These are phyloP conservation scores for Amphiprion percula DNA, from an alignment of 2,113 vertebrate species.

Conservation along the genomic window DNA sequence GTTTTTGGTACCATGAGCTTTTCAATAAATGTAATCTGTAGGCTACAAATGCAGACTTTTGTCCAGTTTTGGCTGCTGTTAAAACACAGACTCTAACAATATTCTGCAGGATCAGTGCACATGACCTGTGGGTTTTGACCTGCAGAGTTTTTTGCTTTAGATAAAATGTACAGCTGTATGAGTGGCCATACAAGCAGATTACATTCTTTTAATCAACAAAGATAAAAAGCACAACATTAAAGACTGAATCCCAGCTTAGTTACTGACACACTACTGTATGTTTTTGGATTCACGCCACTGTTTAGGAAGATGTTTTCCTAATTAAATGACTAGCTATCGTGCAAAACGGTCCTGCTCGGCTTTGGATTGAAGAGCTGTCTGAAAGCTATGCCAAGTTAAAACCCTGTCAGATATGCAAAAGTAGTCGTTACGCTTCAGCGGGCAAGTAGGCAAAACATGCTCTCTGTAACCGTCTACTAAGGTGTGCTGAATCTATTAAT, in stretches of 20 bases:
- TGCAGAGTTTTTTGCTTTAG: no score
- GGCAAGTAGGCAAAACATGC: neutral
- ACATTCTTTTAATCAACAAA: neutral
- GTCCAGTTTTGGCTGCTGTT: neutral
- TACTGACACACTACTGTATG: no score
- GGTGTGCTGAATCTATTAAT: neutral
- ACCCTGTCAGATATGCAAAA: slow-evolving; percentile 9
- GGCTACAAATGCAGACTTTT: no score
- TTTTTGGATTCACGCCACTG: no score
- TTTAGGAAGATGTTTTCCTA: no score
- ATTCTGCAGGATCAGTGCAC: no score
- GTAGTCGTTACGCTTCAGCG: neutral
- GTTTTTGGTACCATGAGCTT: neutral
- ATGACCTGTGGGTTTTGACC: no score
- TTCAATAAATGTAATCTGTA: neutral
- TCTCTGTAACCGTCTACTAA: neutral
- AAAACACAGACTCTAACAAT: neutral
- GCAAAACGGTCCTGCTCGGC: neutral
- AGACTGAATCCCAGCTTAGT: no score
- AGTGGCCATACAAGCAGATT: no score
- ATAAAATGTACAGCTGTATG: no score
- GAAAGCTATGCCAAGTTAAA: slow-evolving; percentile 2
- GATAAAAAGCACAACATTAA: neutral
- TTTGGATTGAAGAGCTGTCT: neutral
- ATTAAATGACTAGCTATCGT: neutral